Percentiles rank a stretch among this genome's conserved stretches.
These are phyloP conservation scores for Malthinus flaveolus DNA, from an alignment of 2,888 invertebrate genomes.

Conservation along the genomic window DNA sequence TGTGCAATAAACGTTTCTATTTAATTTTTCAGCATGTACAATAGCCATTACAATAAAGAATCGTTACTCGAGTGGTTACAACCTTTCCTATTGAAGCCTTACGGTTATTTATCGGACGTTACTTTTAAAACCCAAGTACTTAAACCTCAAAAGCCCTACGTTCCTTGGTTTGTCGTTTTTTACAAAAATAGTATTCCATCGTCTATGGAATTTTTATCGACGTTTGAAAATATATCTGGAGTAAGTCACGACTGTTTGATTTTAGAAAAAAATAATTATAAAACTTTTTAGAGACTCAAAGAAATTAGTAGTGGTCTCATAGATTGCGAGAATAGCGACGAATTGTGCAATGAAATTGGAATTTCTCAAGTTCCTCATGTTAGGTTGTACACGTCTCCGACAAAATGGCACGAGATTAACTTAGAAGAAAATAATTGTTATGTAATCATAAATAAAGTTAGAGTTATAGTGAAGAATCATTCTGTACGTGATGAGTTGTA, in stretches of 20 bases:
- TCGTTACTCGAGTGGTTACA: conserved; percentile 67
- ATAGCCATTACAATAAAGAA: conserved; percentile 64
- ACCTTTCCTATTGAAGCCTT: conserved; percentile 63
- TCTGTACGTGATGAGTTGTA: conserved; percentile 38
- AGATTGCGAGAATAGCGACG: conserved; percentile 63
- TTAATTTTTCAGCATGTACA: conserved; percentile 56
- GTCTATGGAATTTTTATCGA: conserved; percentile 60
- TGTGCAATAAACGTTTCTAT: background rate
- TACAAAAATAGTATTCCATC: conserved; percentile 48
- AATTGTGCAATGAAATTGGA: conserved; percentile 58
- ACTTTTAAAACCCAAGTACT: conserved; percentile 58
- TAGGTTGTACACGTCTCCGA: conserved; percentile 54
- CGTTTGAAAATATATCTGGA: conserved; percentile 66
- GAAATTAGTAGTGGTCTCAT: conserved; percentile 65
- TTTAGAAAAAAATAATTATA: no score
- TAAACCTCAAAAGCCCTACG: conserved; percentile 45
- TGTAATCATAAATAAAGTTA: conserved; percentile 35
- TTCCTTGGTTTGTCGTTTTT: conserved; percentile 67
- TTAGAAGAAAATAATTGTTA: conserved; percentile 22
- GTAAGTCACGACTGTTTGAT: no score
- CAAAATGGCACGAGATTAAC: conserved; percentile 42
- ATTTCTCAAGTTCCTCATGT: conserved; percentile 65
- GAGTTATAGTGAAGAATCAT: conserved; percentile 20
- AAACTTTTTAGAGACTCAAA: conserved; percentile 54
- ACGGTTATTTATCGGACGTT: conserved; percentile 54